A percentile compares a stretch with the other conserved stretches of the same genome.
Conservation (phyloP, 2,797 vertebrate genomes). For the Cyprinodon diabolis region DNA sequence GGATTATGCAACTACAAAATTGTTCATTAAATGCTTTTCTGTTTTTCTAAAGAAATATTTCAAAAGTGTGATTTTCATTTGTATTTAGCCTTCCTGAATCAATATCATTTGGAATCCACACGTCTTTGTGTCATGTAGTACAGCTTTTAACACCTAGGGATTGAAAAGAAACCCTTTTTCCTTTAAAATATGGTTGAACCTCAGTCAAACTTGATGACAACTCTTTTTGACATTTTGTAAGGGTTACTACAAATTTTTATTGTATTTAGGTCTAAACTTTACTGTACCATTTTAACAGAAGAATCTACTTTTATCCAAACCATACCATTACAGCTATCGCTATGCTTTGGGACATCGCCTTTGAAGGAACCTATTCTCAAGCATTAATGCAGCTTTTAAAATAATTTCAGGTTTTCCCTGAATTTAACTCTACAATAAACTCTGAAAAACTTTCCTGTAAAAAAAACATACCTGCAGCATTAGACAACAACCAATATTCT, state of each 20-base stretch:
- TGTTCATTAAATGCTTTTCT: background rate
- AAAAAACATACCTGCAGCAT: background rate
- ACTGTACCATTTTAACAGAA: background rate
- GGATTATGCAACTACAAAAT: background rate
- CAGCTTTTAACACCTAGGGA: background rate
- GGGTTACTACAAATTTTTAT: background rate
- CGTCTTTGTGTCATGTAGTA: background rate
- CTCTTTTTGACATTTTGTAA: background rate
- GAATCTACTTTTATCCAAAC: background rate
- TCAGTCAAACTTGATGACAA: background rate
- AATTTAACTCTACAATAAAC: background rate
- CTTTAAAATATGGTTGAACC: background rate
- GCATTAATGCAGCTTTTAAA: background rate
- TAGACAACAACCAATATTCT: background rate
- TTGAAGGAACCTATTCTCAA: background rate
- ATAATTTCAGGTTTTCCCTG: background rate
- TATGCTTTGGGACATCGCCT: background rate
- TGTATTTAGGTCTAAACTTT: background rate
- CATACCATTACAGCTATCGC: background rate
- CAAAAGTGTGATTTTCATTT: background rate
- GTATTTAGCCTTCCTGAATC: background rate
- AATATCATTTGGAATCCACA: background rate
- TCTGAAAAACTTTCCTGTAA: background rate
- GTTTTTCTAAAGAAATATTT: background rate
- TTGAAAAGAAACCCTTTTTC: background rate